Evolutionary conservation across 2,888 invertebrate genomes (phyloP).

Genomic region (Piscicola geometra): DNA sequence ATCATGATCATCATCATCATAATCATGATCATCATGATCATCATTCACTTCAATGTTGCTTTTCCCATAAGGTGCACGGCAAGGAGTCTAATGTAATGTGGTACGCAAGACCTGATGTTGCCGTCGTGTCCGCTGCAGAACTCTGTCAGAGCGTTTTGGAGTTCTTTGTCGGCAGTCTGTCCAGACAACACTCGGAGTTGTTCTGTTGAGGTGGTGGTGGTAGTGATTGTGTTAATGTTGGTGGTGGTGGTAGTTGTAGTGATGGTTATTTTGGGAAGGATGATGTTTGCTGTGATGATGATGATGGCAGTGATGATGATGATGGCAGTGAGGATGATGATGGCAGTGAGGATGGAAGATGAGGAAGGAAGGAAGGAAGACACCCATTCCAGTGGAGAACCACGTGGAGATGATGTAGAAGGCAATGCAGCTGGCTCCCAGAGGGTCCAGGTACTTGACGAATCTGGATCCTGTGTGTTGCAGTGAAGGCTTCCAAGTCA

Average conservation of each 20-base stretch:
- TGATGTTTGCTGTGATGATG: too few relatives aligned
- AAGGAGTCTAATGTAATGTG: too few relatives aligned
- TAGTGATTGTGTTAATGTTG: conserved; percentile 19
- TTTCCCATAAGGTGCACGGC: too few relatives aligned
- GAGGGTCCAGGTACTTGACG: conserved; percentile 57
- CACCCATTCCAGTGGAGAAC: conserved; percentile 55
- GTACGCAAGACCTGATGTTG: neutral
- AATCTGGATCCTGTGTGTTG: conserved; percentile 26
- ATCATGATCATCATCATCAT: too few relatives aligned
- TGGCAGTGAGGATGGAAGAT: too few relatives aligned
- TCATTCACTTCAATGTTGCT: too few relatives aligned
- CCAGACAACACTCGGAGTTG: neutral
- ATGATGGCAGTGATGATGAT: neutral
- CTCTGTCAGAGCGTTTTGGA: neutral
- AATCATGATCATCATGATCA: too few relatives aligned
- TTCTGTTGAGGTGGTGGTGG: neutral
- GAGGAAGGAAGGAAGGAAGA: conserved; percentile 11
- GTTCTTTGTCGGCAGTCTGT: neutral
- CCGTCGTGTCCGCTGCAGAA: neutral
- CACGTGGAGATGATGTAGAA: conserved; percentile 57
- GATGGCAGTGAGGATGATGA: too few relatives aligned
- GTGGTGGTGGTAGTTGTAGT: too few relatives aligned
- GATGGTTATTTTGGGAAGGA: too few relatives aligned
- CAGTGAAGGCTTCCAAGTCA: neutral
- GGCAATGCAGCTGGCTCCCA: conserved; percentile 58